Conservation (phyloP, 2,797 vertebrate species). For the Danionella dracula region DNA sequence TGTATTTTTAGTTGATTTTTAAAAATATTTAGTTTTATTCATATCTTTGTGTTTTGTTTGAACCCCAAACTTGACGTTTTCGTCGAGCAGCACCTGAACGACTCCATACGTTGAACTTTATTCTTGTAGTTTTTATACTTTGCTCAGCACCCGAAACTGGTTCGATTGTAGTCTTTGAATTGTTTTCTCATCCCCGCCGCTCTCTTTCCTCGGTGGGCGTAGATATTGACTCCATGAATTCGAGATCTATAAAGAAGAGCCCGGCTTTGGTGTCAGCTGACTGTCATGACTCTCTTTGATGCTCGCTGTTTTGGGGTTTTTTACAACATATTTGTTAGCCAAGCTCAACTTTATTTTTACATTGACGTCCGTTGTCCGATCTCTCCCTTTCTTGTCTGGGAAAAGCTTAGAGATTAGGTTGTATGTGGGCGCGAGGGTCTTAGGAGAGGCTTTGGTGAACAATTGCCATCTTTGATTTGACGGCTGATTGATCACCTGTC, state of each 20-base stretch:
- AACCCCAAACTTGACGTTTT: no score
- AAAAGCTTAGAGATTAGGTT: slow-evolving; percentile 36
- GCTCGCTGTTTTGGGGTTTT: slow-evolving; percentile 49
- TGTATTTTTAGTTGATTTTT: neutral
- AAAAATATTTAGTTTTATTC: neutral
- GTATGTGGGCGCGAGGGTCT: slow-evolving; percentile 50
- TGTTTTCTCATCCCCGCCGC: slow-evolving; percentile 18
- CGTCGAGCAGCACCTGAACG: no score
- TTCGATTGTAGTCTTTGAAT: slow-evolving; percentile 22
- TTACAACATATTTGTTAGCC: slow-evolving; percentile 47
- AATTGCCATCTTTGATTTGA: slow-evolving; percentile 94
- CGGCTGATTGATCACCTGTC: slow-evolving; percentile 92
- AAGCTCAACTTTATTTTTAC: slow-evolving; percentile 43
- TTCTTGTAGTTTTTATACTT: neutral
- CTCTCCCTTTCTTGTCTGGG: slow-evolving; percentile 26
- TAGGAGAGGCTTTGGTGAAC: slow-evolving; percentile 79
- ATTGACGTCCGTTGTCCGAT: slow-evolving; percentile 5
- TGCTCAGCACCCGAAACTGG: neutral
- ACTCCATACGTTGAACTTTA: neutral
- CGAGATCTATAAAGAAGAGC: slow-evolving; percentile 55
- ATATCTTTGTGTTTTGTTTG: neutral
- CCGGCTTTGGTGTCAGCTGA: slow-evolving; percentile 70
- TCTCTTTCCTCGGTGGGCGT: slow-evolving; percentile 27
- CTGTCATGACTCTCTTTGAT: slow-evolving; percentile 61
- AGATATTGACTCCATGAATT: slow-evolving; percentile 53